Percentiles rank a stretch among this genome's conserved stretches.
Conservation (phyloP, 2,888 invertebrate genomes). For the Nymphalis urticae region DNA sequence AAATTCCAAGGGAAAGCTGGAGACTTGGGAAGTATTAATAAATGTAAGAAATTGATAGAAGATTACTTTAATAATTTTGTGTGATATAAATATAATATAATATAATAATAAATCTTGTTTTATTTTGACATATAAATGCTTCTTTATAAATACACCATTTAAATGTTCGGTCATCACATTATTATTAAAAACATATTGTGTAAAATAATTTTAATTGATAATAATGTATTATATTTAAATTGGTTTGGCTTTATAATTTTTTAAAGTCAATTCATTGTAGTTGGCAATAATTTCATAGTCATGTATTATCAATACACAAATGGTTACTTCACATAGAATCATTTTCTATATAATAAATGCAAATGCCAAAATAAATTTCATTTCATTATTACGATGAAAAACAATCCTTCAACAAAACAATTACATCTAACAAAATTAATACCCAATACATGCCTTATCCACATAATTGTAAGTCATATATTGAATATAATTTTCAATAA, state of each 20-base stretch:
- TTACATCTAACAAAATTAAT: background rate
- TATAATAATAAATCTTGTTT: background rate
- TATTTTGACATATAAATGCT: conserved; percentile 16
- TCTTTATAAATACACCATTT: background rate
- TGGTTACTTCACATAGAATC: too few relatives aligned
- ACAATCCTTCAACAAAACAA: background rate
- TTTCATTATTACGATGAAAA: too few relatives aligned
- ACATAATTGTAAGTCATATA: background rate
- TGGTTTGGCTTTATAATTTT: too few relatives aligned
- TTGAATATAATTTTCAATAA: background rate
- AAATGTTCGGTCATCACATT: background rate
- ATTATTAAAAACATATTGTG: background rate
- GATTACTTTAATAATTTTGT: conserved; percentile 75
- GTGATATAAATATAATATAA: conserved; percentile 11
- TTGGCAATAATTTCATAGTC: too few relatives aligned
- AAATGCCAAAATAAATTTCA: too few relatives aligned
- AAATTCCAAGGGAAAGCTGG: conserved; percentile 89
- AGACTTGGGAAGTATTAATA: conserved; percentile 83
- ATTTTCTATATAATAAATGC: too few relatives aligned
- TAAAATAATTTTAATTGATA: too few relatives aligned
- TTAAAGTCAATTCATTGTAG: too few relatives aligned
- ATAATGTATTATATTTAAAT: too few relatives aligned
- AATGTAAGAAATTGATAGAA: conserved; percentile 83
- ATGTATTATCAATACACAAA: too few relatives aligned
- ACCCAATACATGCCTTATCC: background rate